These are phyloP conservation scores for Enteromius argenteus DNA, from an alignment of 2,797 vertebrate species.

Conservation along the genomic window DNA sequence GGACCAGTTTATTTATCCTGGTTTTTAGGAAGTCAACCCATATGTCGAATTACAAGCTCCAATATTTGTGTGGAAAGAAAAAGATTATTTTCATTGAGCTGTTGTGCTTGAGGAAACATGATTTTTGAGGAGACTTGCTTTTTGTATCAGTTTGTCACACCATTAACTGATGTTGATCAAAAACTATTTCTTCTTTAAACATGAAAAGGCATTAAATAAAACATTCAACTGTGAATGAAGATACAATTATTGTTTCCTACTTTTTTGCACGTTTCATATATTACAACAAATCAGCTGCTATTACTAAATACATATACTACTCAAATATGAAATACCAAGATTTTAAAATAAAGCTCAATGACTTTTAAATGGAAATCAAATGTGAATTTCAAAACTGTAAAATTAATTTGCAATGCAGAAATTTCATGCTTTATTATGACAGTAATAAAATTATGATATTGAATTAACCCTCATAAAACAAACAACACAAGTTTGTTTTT, in stretches of 20 bases:
- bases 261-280: not conserved
- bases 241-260: not conserved
- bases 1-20: not conserved
- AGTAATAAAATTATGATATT: not conserved
- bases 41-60: not conserved
- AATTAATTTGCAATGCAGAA: not conserved
- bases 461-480: not conserved
- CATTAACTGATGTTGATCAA: not conserved
- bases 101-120: not conserved
- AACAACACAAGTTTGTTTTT: not conserved
- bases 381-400: not conserved
- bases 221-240: not conserved
- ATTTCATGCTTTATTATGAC: not conserved
- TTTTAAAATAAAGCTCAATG: not conserved
- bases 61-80: not conserved
- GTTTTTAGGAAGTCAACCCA: not conserved
- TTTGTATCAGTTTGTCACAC: not conserved
- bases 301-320: not conserved
- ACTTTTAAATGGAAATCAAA: not conserved
- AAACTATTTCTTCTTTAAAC: not conserved
- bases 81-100: not conserved
- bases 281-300: not conserved
- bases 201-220: not conserved
- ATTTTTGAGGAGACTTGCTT: not conserved
- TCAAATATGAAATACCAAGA: not conserved